phyloP scores from a whole-genome alignment of 64 coral and sea anemone genomes.

The Montipora cactus region DNA sequence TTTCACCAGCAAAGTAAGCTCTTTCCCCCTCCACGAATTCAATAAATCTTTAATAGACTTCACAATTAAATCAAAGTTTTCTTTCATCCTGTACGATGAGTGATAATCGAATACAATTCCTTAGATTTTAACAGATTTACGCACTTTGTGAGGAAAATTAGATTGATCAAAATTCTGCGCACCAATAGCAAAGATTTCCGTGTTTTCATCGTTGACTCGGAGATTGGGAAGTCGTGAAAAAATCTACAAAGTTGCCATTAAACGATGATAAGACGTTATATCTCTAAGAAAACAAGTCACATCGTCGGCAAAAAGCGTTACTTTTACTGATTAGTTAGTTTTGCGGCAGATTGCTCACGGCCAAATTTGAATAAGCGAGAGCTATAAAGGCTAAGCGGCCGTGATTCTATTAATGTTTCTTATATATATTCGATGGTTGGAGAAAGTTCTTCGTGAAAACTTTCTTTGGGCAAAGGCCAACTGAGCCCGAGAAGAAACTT shows the following conservation, averaged over 20 bases:
- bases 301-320: neutral
- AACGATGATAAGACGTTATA: neutral
- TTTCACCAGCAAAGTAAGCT: neutral
- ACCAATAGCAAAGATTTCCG: constrained; percentile 15
- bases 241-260: neutral
- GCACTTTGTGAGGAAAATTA: neutral
- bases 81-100: neutral
- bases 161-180: neutral
- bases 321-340: too few species aligned
- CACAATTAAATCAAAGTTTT: neutral
- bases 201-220: neutral
- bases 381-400: too few species aligned
- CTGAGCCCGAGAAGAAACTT: too few species aligned
- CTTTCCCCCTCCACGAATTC: neutral
- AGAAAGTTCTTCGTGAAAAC: too few species aligned
- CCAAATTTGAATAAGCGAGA: too few species aligned
- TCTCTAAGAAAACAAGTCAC: neutral
- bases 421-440: too few species aligned
- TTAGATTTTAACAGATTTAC: neutral
- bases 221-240: neutral
- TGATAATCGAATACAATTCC: too few species aligned
- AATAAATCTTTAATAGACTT: neutral
- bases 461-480: too few species aligned
- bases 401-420: too few species aligned
- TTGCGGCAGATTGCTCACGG: too few species aligned